These are phyloP conservation scores for Hemichromis elongatus DNA, from an alignment of 2,113 vertebrate genomes.

Conservation along the genomic window DNA sequence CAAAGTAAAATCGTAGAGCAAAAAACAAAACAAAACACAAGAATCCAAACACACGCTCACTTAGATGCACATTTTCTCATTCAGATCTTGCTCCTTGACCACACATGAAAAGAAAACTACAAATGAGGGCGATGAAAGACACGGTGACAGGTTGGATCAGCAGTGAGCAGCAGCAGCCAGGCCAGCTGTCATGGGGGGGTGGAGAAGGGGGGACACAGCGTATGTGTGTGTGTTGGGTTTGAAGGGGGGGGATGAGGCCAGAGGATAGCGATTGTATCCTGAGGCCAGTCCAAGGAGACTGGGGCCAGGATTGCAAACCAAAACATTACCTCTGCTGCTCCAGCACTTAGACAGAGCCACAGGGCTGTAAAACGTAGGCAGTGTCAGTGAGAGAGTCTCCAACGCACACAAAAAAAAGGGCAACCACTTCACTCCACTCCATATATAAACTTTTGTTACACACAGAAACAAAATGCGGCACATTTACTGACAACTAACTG, in stretches of 20 bases:
- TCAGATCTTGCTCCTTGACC: not conserved
- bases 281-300: conserved; percentile 49
- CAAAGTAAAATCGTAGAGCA: not conserved
- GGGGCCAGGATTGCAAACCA: conserved; percentile 50
- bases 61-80: not conserved
- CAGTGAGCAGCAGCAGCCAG: conserved; percentile 62
- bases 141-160: conserved; percentile 31
- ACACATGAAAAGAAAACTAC: not conserved
- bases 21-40: not conserved
- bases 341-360: conserved; percentile 67
- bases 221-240: not conserved
- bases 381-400: conserved; percentile 52
- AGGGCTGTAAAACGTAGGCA: conserved; percentile 69
- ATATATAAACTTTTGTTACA: conserved; percentile 26
- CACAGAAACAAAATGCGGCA: conserved; percentile 35
- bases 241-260: conserved; percentile 14
- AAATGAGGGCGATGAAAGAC: conserved; percentile 4
- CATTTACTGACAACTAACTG: conserved; percentile 33
- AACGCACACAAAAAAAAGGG: not conserved
- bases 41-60: not conserved
- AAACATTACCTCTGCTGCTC: conserved; percentile 72
- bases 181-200: conserved; percentile 46
- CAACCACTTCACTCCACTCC: conserved; percentile 22
- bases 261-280: conserved; percentile 61
- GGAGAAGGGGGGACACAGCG: not conserved